phyloP scores from a whole-genome alignment of 2,888 invertebrate species.

The Nomada flava region DNA sequence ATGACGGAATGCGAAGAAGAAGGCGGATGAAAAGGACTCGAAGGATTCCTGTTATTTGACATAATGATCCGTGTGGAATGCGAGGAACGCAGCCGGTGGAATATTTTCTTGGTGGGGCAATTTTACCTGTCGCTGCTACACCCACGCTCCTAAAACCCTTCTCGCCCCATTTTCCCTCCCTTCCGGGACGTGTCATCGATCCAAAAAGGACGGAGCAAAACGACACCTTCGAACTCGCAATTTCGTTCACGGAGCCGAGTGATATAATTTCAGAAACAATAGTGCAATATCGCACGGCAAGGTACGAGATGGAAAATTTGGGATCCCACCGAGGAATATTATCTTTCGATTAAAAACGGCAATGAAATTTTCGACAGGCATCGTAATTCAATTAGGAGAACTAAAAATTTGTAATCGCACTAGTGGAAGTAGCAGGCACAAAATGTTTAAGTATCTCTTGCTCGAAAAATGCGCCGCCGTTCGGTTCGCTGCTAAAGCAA shows the following conservation, averaged over 20 bases:
- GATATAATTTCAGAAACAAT: conserved; percentile 35
- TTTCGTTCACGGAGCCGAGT: conserved; percentile 14
- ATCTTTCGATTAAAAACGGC: conserved; percentile 25
- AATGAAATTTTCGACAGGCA: background rate
- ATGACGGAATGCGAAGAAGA: conserved; percentile 1
- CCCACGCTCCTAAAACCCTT: conserved; percentile 19
- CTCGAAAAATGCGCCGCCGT: conserved; percentile 47
- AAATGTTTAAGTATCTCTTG: conserved; percentile 38
- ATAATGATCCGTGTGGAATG: conserved; percentile 77
- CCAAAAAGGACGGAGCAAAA: conserved; percentile 24
- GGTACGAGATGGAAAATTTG: conserved; percentile 28
- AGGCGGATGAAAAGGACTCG: conserved; percentile 55
- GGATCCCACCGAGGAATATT: conserved; percentile 11
- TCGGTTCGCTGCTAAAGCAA: conserved; percentile 43
- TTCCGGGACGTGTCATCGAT: conserved; percentile 57
- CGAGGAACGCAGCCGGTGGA: conserved; percentile 57
- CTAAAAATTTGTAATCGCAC: background rate
- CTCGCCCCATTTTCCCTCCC: conserved; percentile 33
- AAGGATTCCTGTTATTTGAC: conserved; percentile 77
- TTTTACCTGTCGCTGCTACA: conserved; percentile 60
- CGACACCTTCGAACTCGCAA: conserved; percentile 31
- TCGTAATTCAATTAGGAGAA: background rate
- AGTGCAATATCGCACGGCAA: conserved; percentile 6
- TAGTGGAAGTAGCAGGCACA: background rate
- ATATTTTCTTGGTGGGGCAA: conserved; percentile 66